phyloP scores from a whole-genome alignment of 2,797 vertebrate species.

The Rhynchotus rufescens region DNA sequence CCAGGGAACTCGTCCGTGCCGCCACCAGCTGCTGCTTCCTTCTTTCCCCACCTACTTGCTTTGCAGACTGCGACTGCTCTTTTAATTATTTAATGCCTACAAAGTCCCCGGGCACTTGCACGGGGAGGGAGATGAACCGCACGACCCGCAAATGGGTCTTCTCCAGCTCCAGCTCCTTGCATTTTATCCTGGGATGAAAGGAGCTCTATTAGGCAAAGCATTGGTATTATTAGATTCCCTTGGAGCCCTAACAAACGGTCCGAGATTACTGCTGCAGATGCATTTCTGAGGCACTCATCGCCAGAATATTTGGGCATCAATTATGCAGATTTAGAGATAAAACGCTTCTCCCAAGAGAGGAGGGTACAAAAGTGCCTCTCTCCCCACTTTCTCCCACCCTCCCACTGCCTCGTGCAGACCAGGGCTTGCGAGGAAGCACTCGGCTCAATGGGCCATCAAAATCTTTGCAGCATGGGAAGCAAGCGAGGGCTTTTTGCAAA shows the following conservation, averaged over 20 bases:
- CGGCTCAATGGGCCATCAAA: constrained; percentile 16
- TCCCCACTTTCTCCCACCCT: constrained; percentile 36
- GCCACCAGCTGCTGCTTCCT: not conserved
- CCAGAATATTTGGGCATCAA: constrained; percentile 68
- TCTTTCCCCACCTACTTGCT: not conserved
- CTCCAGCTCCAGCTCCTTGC: constrained; percentile 57
- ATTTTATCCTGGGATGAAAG: constrained; percentile 75
- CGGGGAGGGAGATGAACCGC: constrained; percentile 48
- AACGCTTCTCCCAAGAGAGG: constrained; percentile 42
- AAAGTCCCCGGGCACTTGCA: constrained; percentile 48
- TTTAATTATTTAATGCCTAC: constrained; percentile 65
- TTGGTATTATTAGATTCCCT: constrained; percentile 74
- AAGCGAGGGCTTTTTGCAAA: constrained; percentile 57
- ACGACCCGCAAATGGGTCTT: constrained; percentile 53
- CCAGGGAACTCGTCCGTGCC: not conserved
- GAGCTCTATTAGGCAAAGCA: constrained; percentile 75
- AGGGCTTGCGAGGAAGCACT: constrained; percentile 47
- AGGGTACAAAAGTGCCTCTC: constrained; percentile 44
- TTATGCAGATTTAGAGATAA: constrained; percentile 73
- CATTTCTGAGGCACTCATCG: constrained; percentile 71
- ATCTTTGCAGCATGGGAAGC: constrained; percentile 64
- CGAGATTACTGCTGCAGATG: constrained; percentile 75
- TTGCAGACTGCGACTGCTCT: constrained; percentile 12
- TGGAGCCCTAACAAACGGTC: constrained; percentile 75
- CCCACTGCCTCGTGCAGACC: constrained; percentile 18